A percentile compares a stretch with the other conserved stretches of the same genome.
Conservation (phyloP, 1,140 invertebrate genomes). For the Leptopilina boulardi region DNA sequence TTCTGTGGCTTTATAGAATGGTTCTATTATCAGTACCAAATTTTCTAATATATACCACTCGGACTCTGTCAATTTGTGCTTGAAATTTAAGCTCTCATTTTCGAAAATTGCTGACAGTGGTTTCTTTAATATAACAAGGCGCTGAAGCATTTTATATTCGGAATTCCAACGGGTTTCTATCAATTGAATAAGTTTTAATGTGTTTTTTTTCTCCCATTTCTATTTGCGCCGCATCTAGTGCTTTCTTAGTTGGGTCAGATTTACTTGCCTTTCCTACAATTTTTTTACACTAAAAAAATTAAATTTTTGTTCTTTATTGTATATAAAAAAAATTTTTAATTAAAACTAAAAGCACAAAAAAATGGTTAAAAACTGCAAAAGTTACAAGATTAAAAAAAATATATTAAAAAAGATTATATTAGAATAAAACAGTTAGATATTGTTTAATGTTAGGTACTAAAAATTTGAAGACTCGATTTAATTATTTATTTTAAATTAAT, state of each 20-base stretch:
- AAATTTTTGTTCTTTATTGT: background rate
- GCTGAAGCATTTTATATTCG: background rate
- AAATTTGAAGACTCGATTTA: too few species aligned
- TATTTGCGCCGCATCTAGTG: conserved; percentile 2
- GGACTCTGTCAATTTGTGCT: background rate
- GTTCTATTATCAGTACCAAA: background rate
- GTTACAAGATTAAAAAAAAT: too few species aligned
- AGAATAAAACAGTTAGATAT: too few species aligned
- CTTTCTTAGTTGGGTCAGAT: conserved; percentile 1
- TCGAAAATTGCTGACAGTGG: background rate
- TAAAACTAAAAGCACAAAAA: too few species aligned
- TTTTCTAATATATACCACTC: background rate
- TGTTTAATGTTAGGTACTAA: too few species aligned
- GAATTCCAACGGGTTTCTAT: conserved; percentile 35
- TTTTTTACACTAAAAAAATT: conserved; percentile 15
- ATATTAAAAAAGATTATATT: too few species aligned
- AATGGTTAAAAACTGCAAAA: too few species aligned
- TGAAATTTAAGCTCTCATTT: background rate
- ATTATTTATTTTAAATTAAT: background rate
- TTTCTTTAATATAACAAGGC: background rate
- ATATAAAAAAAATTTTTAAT: too few species aligned
- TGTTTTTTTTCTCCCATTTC: background rate
- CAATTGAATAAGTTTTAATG: background rate
- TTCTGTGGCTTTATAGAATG: conserved; percentile 1
- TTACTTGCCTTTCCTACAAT: background rate